Percentiles rank a stretch among this genome's conserved stretches.
Conservation (phyloP, 1,140 invertebrate genomes). For the Caligus rogercresseyi region DNA sequence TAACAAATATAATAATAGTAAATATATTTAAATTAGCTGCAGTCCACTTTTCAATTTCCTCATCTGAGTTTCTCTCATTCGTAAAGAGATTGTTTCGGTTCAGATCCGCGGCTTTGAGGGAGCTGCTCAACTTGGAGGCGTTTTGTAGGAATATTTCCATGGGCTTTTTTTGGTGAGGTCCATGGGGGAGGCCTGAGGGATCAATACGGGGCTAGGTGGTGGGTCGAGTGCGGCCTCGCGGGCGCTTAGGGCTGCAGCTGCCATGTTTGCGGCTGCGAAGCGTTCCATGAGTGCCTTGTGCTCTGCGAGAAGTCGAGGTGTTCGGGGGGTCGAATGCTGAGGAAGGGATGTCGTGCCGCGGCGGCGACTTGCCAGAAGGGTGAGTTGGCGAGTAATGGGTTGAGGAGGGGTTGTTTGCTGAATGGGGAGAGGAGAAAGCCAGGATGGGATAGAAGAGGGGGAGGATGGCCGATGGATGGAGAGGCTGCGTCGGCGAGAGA, state of each 20-base stretch:
- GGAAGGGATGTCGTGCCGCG: neutral
- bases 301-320: slow-evolving; percentile 12
- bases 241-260: neutral
- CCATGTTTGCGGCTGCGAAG: neutral
- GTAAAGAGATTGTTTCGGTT: neutral
- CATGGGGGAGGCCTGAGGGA: neutral
- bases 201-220: neutral
- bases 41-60: no score
- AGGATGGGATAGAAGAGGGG: neutral
- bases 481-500: neutral
- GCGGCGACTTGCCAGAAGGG: slow-evolving; percentile 12
- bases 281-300: slow-evolving; percentile 15
- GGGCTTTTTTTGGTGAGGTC: slow-evolving; percentile 8
- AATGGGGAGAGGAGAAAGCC: neutral
- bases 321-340: slow-evolving; percentile 1
- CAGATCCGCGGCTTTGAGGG: neutral
- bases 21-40: no score
- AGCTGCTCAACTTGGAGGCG: neutral
- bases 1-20: no score
- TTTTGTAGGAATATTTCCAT: neutral
- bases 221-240: neutral
- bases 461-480: neutral
- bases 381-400: slow-evolving; percentile 8
- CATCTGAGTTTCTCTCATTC: neutral
- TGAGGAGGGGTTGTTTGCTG: slow-evolving; percentile 9